Evolutionary conservation across 2,113 vertebrate genomes (phyloP).

Genomic region (Barbus barbus): DNA sequence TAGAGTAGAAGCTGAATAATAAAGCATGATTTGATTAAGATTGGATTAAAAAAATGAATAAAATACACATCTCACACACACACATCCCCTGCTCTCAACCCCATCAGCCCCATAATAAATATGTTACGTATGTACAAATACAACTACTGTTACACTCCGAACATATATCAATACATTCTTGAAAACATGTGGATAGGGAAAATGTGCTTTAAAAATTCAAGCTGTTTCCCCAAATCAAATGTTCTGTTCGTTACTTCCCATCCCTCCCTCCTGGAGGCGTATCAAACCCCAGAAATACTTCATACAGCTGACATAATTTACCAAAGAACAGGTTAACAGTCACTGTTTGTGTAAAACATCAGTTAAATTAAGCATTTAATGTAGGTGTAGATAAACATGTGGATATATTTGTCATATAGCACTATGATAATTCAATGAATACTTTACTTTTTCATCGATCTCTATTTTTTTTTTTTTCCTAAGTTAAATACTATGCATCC

Average conservation of each 20-base stretch:
- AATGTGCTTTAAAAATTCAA: slow-evolving; percentile 69
- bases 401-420: slow-evolving; percentile 31
- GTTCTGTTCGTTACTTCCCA: slow-evolving; percentile 32
- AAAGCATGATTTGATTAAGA: too few species aligned
- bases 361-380: slow-evolving; percentile 46
- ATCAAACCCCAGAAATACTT: slow-evolving; percentile 31
- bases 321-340: slow-evolving; percentile 46
- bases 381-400: neutral
- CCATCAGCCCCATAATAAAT: slow-evolving; percentile 72
- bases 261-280: neutral
- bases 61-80: neutral
- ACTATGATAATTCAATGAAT: slow-evolving; percentile 27
- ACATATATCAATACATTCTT: slow-evolving; percentile 77
- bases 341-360: slow-evolving; percentile 41
- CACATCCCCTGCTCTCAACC: slow-evolving; percentile 42
- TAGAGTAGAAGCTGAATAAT: too few species aligned
- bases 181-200: slow-evolving; percentile 73
- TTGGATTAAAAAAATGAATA: too few species aligned
- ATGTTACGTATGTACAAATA: slow-evolving; percentile 76
- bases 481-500: slow-evolving; percentile 34
- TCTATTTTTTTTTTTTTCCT: neutral
- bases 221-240: slow-evolving; percentile 64
- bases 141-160: slow-evolving; percentile 70
- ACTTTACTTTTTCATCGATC: neutral
- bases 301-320: slow-evolving; percentile 40